Conservation (phyloP, 2,888 invertebrate genomes). For the Nomada hirtipes region DNA sequence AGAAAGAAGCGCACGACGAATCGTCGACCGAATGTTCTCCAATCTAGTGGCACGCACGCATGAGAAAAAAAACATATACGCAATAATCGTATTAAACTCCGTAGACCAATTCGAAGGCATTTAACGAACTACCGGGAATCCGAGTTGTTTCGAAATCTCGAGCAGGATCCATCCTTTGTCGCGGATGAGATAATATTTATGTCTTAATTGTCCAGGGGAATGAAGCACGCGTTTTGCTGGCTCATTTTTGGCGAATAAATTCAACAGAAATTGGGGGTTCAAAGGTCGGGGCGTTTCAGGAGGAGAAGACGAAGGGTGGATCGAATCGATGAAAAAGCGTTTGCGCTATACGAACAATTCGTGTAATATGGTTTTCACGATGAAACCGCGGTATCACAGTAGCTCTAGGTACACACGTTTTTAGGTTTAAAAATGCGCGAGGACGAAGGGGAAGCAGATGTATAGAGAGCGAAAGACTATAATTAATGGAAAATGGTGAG, state of each 20-base stretch:
- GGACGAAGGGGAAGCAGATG: conserved; percentile 17
- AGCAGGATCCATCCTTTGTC: conserved; percentile 21
- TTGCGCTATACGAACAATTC: conserved; percentile 36
- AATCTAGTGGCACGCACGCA: conserved; percentile 30
- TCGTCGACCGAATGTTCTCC: conserved; percentile 18
- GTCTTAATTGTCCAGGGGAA: background rate
- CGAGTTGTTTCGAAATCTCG: conserved; percentile 23
- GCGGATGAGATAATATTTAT: background rate
- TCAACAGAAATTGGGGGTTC: background rate
- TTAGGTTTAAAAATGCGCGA: conserved; percentile 56
- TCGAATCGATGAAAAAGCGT: conserved; percentile 21
- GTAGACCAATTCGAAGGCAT: conserved; percentile 65
- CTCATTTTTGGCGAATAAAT: background rate
- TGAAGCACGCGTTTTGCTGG: background rate
- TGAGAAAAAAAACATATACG: conserved; percentile 39
- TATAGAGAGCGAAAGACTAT: conserved; percentile 14
- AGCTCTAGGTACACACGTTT: conserved; percentile 65
- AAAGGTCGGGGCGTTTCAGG: background rate
- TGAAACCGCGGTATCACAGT: conserved; percentile 66
- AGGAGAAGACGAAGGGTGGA: background rate
- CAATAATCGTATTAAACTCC: conserved; percentile 66
- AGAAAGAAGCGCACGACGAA: conserved; percentile 18
- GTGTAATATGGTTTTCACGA: conserved; percentile 55
- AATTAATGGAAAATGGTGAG: background rate
- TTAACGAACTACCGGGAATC: conserved; percentile 38